phyloP scores from a whole-genome alignment of 2,888 invertebrate species.

The Drosophila hamatofila region DNA sequence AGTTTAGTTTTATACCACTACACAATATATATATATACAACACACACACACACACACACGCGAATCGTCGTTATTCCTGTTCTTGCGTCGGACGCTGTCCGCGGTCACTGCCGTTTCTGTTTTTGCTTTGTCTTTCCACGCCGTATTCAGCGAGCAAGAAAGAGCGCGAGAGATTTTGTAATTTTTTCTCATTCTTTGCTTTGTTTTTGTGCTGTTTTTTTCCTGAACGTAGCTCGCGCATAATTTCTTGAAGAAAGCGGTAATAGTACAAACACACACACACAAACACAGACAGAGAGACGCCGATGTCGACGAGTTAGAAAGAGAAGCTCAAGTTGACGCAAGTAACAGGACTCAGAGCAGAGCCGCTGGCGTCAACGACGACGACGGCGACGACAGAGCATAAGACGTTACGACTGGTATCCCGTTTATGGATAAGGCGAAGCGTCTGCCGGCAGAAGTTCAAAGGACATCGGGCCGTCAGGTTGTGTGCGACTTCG shows the following conservation, averaged over 20 bases:
- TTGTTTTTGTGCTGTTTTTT: conserved; percentile 37
- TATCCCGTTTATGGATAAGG: conserved; percentile 82
- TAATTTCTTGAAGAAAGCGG: conserved; percentile 78
- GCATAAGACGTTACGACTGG: conserved; percentile 68
- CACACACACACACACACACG: conserved; percentile 10
- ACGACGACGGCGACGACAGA: conserved; percentile 27
- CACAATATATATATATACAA: conserved; percentile 9
- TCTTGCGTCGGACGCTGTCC: conserved; percentile 49
- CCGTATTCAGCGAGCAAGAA: conserved; percentile 18
- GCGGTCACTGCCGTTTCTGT: conserved; percentile 31
- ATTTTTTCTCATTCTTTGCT: conserved; percentile 52
- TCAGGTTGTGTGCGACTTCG: conserved; percentile 81
- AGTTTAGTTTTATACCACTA: conserved; percentile 54
- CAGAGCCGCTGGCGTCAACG: conserved; percentile 49
- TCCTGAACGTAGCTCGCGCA: conserved; percentile 61
- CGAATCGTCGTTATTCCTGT: conserved; percentile 28
- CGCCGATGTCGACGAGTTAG: conserved; percentile 47
- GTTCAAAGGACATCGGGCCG: conserved; percentile 83
- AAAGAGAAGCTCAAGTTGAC: conserved; percentile 63
- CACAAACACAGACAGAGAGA: conserved; percentile 8
- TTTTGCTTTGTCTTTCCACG: conserved; percentile 31
- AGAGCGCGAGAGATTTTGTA: conserved; percentile 26
- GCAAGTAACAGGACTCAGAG: conserved; percentile 44
- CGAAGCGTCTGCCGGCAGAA: conserved; percentile 78
- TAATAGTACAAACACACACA: conserved; percentile 49